Conservation (phyloP, 1,140 invertebrate genomes). For the Amyelois transitella region DNA sequence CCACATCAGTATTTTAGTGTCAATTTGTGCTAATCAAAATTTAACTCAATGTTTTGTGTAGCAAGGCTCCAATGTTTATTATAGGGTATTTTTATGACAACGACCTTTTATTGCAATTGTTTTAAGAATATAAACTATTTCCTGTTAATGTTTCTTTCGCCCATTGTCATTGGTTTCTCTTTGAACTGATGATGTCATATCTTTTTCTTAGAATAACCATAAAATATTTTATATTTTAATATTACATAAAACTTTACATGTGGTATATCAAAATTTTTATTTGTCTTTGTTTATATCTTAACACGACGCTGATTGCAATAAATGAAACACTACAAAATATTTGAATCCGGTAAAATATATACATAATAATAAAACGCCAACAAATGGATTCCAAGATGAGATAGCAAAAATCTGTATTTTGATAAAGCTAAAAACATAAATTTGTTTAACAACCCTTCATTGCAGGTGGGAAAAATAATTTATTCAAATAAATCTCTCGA, state of each 20-base stretch:
- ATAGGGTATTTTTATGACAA: conserved; percentile 12
- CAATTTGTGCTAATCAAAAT: neutral
- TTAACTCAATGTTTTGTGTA: conserved; percentile 8
- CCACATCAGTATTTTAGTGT: neutral
- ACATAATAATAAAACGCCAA: neutral
- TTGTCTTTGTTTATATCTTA: no score
- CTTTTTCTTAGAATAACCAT: conserved; percentile 30
- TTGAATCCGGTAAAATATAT: no score
- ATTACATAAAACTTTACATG: neutral
- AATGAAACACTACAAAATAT: no score
- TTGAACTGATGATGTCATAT: conserved; percentile 58
- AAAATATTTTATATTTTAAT: conserved; percentile 2
- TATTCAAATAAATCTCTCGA: conserved; percentile 69
- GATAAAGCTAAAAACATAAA: conserved; percentile 27
- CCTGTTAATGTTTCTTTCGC: conserved; percentile 63
- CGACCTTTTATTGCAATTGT: conserved; percentile 61
- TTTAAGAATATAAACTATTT: conserved; percentile 72
- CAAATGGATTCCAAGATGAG: conserved; percentile 11
- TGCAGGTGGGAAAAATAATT: conserved; percentile 65
- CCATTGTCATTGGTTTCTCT: conserved; percentile 55
- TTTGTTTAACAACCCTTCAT: conserved; percentile 55
- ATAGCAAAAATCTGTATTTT: conserved; percentile 8
- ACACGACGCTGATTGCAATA: no score
- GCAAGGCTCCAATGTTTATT: conserved; percentile 20
- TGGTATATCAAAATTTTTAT: no score